phyloP scores from a whole-genome alignment of 2,888 invertebrate genomes.

The Dromius quadrimaculatus region DNA sequence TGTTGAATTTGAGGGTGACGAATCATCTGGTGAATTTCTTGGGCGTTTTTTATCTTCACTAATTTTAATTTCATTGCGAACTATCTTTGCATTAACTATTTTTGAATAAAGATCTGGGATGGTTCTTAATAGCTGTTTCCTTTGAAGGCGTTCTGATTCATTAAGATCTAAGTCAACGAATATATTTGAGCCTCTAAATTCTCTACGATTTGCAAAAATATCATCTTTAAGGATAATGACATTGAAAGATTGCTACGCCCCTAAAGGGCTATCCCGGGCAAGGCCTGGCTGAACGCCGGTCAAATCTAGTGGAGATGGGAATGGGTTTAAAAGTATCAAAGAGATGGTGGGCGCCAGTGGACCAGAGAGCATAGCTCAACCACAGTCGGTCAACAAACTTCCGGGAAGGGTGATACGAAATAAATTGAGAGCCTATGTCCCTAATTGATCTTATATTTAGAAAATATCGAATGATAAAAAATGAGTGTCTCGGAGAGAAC shows the following conservation, averaged over 20 bases:
- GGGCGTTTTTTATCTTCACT: background rate
- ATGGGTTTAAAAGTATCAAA: too few species aligned
- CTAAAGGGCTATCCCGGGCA: too few species aligned
- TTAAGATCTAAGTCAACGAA: background rate
- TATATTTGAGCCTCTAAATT: background rate
- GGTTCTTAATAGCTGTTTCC: background rate
- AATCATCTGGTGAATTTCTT: background rate
- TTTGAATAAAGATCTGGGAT: background rate
- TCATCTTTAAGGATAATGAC: background rate
- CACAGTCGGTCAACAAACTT: too few species aligned
- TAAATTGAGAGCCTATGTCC: background rate
- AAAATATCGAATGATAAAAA: too few species aligned
- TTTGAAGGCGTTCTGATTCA: background rate
- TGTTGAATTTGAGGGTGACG: background rate
- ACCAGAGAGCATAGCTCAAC: background rate
- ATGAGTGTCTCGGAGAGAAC: too few species aligned
- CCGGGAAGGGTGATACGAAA: background rate
- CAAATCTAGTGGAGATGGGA: too few species aligned
- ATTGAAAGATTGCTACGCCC: background rate
- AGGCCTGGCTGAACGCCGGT: too few species aligned
- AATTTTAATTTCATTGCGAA: background rate
- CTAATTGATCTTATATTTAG: too few species aligned
- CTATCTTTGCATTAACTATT: background rate
- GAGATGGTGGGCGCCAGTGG: too few species aligned
- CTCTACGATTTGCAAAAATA: background rate